These are phyloP conservation scores for Fabriciana adippe DNA, from an alignment of 2,888 invertebrate species.

Conservation along the genomic window DNA sequence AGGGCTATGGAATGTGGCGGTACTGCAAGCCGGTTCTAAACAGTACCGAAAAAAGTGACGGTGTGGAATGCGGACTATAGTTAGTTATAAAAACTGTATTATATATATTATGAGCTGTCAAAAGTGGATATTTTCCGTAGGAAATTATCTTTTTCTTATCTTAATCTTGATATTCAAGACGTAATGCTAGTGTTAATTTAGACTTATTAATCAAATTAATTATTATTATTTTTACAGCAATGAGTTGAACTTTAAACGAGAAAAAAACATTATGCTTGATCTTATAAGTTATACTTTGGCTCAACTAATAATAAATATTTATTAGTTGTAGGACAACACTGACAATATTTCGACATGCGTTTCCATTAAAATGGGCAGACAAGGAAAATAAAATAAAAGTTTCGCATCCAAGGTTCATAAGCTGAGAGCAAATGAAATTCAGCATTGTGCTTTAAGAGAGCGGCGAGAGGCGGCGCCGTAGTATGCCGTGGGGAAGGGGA, in stretches of 20 bases:
- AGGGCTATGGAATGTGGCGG: constrained; percentile 80
- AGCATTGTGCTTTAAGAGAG: constrained; percentile 74
- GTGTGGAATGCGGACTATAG: constrained; percentile 71
- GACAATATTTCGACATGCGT: constrained; percentile 35
- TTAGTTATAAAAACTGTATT: constrained; percentile 40
- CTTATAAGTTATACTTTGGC: too few relatives aligned
- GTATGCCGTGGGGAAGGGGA: constrained; percentile 75
- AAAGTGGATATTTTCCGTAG: constrained; percentile 28
- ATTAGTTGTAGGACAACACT: constrained; percentile 10
- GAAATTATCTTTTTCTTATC: neutral
- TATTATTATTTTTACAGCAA: neutral
- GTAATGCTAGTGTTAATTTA: neutral
- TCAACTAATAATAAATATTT: neutral
- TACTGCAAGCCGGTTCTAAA: constrained; percentile 77
- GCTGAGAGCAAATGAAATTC: constrained; percentile 77
- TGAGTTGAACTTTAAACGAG: neutral
- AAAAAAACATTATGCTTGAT: neutral
- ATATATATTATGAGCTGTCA: constrained; percentile 28
- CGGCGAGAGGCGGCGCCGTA: constrained; percentile 74
- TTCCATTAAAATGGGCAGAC: constrained; percentile 35
- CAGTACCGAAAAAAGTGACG: constrained; percentile 67
- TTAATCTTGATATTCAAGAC: neutral
- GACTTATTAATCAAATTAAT: neutral
- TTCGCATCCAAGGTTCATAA: constrained; percentile 50
- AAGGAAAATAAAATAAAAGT: constrained; percentile 47